Conservation (phyloP, 30 jellyfish, hydroid and myxozoan genomes). For the Cassiopea andromeda region DNA sequence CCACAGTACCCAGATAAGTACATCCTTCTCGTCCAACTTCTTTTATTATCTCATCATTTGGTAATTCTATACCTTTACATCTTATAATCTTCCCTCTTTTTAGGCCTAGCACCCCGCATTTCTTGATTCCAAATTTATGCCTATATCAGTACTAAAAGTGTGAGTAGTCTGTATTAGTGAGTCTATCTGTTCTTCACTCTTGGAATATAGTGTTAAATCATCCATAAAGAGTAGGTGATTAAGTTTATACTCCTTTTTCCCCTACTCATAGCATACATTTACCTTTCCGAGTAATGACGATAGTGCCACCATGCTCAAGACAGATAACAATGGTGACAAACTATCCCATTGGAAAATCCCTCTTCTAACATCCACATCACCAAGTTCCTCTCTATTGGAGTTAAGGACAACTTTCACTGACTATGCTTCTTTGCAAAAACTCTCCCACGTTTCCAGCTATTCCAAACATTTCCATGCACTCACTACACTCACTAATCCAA, state of each 20-base stretch:
- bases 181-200: neutral
- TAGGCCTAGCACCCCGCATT: neutral
- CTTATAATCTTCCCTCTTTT: neutral
- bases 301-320: neutral
- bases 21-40: too few species aligned
- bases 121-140: neutral
- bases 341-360: neutral
- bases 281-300: neutral
- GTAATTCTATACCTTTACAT: too few species aligned
- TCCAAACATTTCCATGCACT: neutral
- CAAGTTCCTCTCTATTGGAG: conserved; percentile 40
- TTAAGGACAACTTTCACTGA: conserved; percentile 7
- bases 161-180: neutral
- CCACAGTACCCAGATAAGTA: neutral
- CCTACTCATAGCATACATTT: too few species aligned
- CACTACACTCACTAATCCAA: neutral
- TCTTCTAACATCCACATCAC: neutral
- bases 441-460: conserved; percentile 11
- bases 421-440: neutral
- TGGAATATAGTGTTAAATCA: neutral
- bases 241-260: too few species aligned
- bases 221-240: neutral
- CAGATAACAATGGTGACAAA: neutral
- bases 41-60: too few species aligned
- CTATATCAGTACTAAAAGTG: neutral